Base-by-base conservation (phyloP, 2,797 vertebrate species). In the Poecilia picta region DNA sequence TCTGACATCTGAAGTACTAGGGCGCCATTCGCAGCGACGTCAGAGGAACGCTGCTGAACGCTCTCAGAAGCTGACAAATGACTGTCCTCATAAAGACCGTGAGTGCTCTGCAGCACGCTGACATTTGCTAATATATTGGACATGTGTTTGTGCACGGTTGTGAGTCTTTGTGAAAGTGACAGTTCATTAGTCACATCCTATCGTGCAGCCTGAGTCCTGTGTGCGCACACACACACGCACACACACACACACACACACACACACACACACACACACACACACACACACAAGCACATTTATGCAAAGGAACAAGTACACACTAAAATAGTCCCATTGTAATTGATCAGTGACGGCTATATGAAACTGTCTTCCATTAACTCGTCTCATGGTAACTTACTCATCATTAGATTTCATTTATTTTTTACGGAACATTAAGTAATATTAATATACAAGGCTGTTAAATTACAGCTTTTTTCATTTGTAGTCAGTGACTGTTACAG, bases 171-270 rank as follows among this genome's bases (percentile, higher is more conserved):
- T 64, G 71, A 82, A 79, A 77, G 76, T 75, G 85, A 83, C 87
- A 87, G 79, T 79, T 81, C 87, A 89, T 89, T 89, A 88, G 87
- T 90, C 87, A 88, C 79, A 75, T 86, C 75, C 84, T 85, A 55
- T 87, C 88, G 80, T 72, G 75, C 31, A 31, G 64, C 77, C 68
- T 79, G 71, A 79, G 80, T 83, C 39, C 31, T 66, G 41, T 57
- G 75, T 64, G 82, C 2, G 39, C 46, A 81, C 25, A 31, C 75
- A 36, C 49, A 51, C 49, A 51, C 53, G 74, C 31, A 64, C 45
- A 39, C 1, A 51, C 45, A 46, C 45, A 15, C 51, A 78, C 33
- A 64, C 64, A 45, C 1, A 59, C 47, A 59, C 5, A 7, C 47
- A 20, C 18, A 0, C 53, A 78, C n/a, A 71, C 45, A 11, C 45